Conservation (phyloP, 1,140 invertebrate genomes). For the Reticulitermes speratus region DNA sequence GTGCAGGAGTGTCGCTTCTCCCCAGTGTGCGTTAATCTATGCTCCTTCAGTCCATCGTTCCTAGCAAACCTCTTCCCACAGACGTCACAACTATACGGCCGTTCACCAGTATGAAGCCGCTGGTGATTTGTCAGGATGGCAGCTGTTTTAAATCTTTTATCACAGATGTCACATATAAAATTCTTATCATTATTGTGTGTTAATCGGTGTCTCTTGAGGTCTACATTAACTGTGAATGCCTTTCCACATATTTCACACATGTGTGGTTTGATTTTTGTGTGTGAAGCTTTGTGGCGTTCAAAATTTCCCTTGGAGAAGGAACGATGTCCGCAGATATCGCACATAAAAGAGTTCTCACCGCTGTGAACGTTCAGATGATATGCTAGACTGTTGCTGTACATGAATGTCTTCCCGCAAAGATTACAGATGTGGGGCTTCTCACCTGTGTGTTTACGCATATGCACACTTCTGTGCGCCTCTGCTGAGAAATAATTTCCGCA, state of each 20-base stretch:
- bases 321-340: slow-evolving; percentile 41
- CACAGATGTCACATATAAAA: slow-evolving; percentile 52
- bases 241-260: slow-evolving; percentile 48
- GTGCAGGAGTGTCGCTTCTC: slow-evolving; percentile 32
- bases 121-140: slow-evolving; percentile 63
- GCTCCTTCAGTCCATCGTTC: slow-evolving; percentile 56
- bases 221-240: slow-evolving; percentile 46
- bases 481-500: slow-evolving; percentile 32
- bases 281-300: slow-evolving; percentile 36
- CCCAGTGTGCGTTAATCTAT: slow-evolving; percentile 53
- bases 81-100: slow-evolving; percentile 62
- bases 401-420: slow-evolving; percentile 56
- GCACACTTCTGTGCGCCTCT: slow-evolving; percentile 40
- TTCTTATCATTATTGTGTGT: slow-evolving; percentile 53
- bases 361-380: slow-evolving; percentile 42
- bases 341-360: slow-evolving; percentile 40
- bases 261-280: slow-evolving; percentile 33
- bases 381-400: slow-evolving; percentile 44
- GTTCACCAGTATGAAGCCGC: slow-evolving; percentile 67
- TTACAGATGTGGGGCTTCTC: slow-evolving; percentile 58
- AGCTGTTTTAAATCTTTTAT: slow-evolving; percentile 55
- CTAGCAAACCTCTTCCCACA: slow-evolving; percentile 55
- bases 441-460: slow-evolving; percentile 54
- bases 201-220: slow-evolving; percentile 43
- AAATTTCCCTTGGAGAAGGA: slow-evolving; percentile 39